phyloP scores from a whole-genome alignment of 2,113 vertebrate species.

The Brachypteracias leptosomus region DNA sequence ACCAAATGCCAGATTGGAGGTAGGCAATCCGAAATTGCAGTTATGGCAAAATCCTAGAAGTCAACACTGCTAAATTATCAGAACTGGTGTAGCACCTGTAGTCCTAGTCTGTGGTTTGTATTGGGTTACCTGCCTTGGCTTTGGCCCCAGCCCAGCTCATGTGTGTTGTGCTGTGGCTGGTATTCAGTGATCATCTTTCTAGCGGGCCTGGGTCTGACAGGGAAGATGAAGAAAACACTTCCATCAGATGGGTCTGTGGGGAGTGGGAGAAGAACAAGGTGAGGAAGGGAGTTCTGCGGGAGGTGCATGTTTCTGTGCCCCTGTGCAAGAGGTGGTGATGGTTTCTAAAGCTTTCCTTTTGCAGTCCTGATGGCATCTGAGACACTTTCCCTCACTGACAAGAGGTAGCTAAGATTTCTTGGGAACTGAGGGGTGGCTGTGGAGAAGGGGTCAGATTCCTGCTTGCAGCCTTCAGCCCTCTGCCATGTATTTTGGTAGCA shows the following conservation, averaged over 20 bases:
- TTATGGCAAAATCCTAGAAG: neutral
- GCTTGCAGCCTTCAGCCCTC: neutral
- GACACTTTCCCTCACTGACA: neutral
- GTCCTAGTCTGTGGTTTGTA: neutral
- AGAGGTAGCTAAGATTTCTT: neutral
- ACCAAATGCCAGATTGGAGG: neutral
- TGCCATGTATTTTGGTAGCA: neutral
- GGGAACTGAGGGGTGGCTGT: neutral
- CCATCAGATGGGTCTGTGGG: neutral
- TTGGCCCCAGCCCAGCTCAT: neutral
- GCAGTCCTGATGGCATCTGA: neutral
- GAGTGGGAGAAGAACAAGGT: neutral
- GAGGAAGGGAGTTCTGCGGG: neutral
- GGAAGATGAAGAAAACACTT: neutral
- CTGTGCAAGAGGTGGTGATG: fast-evolving
- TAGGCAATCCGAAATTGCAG: neutral
- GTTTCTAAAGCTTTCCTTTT: neutral
- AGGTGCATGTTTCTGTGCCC: fast-evolving
- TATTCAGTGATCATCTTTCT: neutral
- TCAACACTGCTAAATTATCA: fast-evolving
- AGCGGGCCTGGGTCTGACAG: neutral
- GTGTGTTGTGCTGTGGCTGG: fast-evolving
- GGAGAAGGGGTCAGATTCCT: neutral
- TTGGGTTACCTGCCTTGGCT: neutral
- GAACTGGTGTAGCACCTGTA: fast-evolving